Evolutionary conservation across 2,888 invertebrate genomes (phyloP), one percentile per base, ranked within the genome.

Genomic region (Agrotis ipsilon): DNA sequence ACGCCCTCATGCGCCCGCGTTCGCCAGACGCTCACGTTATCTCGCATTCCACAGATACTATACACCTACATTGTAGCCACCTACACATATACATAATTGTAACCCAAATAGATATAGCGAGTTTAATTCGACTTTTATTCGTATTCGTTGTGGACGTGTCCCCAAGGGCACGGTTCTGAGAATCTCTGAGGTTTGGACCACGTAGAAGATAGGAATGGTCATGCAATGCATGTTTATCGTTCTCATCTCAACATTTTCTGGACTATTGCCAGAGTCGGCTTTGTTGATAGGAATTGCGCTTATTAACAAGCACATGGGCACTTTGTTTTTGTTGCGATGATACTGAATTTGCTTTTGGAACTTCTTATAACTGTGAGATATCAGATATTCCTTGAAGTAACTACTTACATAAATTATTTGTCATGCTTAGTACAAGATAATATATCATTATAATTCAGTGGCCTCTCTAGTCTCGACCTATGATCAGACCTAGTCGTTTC

Each of bases 11-110:
- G 87, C 85, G 88, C 85, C 78, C 82, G 86, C 86, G 80, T 73
- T 80, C 76, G 84, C 88, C 87, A 88, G 87, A 87, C 88, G 82
- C 86, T 83, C 87, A 84, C 85, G 80, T 86, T 87, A 87, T 87
- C 87, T 82, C 74, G 79, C 84, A 85, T 85, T 84, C 84, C 87
- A 84, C 76, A 81, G 85, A 87, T 87, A 86, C 87, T 87, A 83
- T 81, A 86, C 87, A 86, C 86, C 86, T 81, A 87, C 87, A 87
- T 78, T 76, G 75, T 79, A 80, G 49, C 84, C 82, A 86, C 87
- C 86, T 72, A 87, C 87, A 86, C 83, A 78, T 71, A 83, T 73
- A 80, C 75, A 75, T 77, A 80, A 81, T 81, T 86, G 78, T 83
- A 86, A 87, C 84, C 87, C 74, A 83, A 82, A 87, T 86, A 86